Evolutionary conservation across 2,113 vertebrate species (phyloP).

Genomic region (Dryoscopus gambensis): DNA sequence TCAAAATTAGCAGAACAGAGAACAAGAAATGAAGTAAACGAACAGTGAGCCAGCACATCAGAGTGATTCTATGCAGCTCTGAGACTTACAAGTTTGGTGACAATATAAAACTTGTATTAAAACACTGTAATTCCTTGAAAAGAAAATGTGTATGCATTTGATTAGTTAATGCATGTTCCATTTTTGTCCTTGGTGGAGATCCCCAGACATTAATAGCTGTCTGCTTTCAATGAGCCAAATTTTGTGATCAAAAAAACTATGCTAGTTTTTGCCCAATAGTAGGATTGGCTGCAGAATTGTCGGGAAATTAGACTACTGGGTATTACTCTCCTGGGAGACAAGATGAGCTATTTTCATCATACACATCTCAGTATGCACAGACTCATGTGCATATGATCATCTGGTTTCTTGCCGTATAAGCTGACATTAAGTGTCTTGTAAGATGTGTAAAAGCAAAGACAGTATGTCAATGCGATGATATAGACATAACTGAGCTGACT

Average conservation of each 20-base stretch:
- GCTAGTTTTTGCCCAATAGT: neutral
- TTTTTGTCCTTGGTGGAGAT: neutral
- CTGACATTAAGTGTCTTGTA: neutral
- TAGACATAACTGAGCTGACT: constrained; percentile 10
- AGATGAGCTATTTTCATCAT: neutral
- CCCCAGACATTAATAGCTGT: neutral
- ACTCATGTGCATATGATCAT: neutral
- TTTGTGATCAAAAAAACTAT: neutral
- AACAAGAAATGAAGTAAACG: neutral
- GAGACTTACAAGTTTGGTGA: neutral
- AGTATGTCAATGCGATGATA: neutral
- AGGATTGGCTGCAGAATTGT: neutral
- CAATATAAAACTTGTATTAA: neutral
- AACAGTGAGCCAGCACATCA: neutral
- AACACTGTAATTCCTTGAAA: neutral
- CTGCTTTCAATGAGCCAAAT: neutral
- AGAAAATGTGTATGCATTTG: neutral
- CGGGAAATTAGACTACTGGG: neutral
- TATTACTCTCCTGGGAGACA: neutral
- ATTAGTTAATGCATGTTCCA: neutral
- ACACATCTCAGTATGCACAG: neutral
- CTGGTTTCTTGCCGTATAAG: neutral
- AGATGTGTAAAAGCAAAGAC: neutral
- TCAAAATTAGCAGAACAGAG: neutral
- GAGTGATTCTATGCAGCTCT: neutral